Evolutionary conservation across 2,888 invertebrate species (phyloP).

Genomic region (Chrysodeixis includens): DNA sequence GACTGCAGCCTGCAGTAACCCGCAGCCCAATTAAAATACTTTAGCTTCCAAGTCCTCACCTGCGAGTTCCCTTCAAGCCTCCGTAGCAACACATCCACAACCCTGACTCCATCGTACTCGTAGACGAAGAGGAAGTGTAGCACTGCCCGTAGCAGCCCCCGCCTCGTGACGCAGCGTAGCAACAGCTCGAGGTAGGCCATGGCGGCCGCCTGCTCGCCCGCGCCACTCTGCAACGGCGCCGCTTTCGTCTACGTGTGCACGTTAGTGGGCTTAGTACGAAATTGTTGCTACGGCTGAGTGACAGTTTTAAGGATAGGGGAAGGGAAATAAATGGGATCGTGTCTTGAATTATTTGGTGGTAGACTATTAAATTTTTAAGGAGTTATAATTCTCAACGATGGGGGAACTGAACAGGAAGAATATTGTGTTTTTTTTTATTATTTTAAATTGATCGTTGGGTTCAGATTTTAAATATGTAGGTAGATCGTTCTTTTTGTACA

Average conservation of each 20-base stretch:
- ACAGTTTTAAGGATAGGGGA: constrained; percentile 57
- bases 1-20: constrained; percentile 97
- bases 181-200: constrained; percentile 98
- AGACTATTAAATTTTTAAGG: too few relatives aligned
- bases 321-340: not conserved
- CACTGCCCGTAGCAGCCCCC: constrained; percentile 94
- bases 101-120: constrained; percentile 95
- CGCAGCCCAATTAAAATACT: too few relatives aligned
- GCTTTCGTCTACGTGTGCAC: constrained; percentile 80
- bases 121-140: constrained; percentile 95
- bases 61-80: constrained; percentile 93
- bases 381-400: too few relatives aligned
- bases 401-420: too few relatives aligned
- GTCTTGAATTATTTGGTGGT: too few relatives aligned
- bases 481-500: too few relatives aligned
- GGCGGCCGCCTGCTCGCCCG: constrained; percentile 96
- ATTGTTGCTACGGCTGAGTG: constrained; percentile 70
- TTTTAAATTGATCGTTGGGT: too few relatives aligned
- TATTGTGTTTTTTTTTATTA: too few relatives aligned
- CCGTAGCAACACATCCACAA: constrained; percentile 94
- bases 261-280: constrained; percentile 68
- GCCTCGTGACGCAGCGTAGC: constrained; percentile 95
- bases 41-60: constrained; percentile 88
- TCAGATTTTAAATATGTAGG: too few relatives aligned
- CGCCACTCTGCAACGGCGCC: constrained; percentile 92